phyloP scores from a whole-genome alignment of 1,140 invertebrate genomes.

The Eumeta japonica region DNA sequence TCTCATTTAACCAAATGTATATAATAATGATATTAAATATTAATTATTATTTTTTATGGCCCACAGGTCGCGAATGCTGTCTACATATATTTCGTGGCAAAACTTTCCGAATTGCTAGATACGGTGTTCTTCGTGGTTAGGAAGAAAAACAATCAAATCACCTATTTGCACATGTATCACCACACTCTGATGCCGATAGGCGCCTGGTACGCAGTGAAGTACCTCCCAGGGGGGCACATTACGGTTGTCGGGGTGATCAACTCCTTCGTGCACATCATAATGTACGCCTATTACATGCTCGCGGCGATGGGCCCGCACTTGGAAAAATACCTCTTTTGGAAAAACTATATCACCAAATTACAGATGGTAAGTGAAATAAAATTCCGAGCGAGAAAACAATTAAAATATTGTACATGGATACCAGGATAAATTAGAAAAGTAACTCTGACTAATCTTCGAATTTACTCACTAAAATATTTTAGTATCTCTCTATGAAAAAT shows the following conservation, averaged over 20 bases:
- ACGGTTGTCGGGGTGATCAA: constrained; percentile 62
- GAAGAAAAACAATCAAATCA: constrained; percentile 75
- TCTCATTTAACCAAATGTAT: no score
- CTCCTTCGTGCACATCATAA: constrained; percentile 69
- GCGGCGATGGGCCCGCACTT: constrained; percentile 74
- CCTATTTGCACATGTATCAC: constrained; percentile 73
- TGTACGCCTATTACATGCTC: constrained; percentile 83
- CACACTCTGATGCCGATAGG: constrained; percentile 62
- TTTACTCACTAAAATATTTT: no score
- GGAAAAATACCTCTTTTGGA: constrained; percentile 87
- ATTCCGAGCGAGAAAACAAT: no score
- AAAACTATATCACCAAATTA: constrained; percentile 79
- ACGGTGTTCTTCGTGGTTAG: constrained; percentile 81
- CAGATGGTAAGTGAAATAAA: constrained; percentile 79
- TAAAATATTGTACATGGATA: no score
- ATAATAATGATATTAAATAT: no score
- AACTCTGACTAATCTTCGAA: no score
- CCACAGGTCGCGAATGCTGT: no score
- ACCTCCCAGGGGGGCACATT: constrained; percentile 48
- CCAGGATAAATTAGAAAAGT: no score
- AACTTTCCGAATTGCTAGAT: constrained; percentile 66
- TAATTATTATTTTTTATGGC: no score
- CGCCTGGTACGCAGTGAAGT: constrained; percentile 55
- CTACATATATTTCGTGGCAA: constrained; percentile 54
- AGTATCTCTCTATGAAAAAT: no score